A percentile compares a stretch with the other conserved stretches of the same genome.
These are phyloP conservation scores for Oxyscelio sp. DNA, from an alignment of 2,888 invertebrate genomes.

Conservation along the genomic window DNA sequence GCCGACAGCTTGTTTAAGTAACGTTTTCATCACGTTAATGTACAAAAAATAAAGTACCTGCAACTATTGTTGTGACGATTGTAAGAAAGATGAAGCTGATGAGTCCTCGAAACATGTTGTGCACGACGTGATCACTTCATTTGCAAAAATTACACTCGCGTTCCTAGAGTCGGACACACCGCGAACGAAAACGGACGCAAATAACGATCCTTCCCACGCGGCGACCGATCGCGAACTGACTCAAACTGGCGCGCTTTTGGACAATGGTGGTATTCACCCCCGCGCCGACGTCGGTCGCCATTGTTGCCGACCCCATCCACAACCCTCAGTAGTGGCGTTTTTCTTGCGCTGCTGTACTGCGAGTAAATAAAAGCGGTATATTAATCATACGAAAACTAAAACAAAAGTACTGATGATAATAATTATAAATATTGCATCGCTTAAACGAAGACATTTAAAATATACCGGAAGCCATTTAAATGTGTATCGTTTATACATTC, in stretches of 20 bases:
- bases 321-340: constrained; percentile 29
- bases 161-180: constrained; percentile 11
- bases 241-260: constrained; percentile 65
- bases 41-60: constrained; percentile 17
- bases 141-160: constrained; percentile 45
- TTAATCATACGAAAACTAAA: constrained; percentile 7
- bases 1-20: too few relatives aligned
- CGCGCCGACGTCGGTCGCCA: constrained; percentile 48
- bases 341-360: background rate
- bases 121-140: constrained; percentile 49
- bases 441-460: too few relatives aligned
- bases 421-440: background rate
- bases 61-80: background rate
- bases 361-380: constrained; percentile 16
- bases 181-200: background rate
- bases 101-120: constrained; percentile 42
- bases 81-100: constrained; percentile 34
- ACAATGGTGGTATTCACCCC: constrained; percentile 56
- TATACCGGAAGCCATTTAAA: too few relatives aligned
- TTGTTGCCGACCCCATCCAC: constrained; percentile 54
- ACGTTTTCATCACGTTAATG: too few relatives aligned
- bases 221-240: constrained; percentile 59
- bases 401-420: background rate
- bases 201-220: constrained; percentile 33
- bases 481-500: too few relatives aligned